These are phyloP conservation scores for Centropus unirufus DNA, from an alignment of 2,113 vertebrate species.

Conservation along the genomic window DNA sequence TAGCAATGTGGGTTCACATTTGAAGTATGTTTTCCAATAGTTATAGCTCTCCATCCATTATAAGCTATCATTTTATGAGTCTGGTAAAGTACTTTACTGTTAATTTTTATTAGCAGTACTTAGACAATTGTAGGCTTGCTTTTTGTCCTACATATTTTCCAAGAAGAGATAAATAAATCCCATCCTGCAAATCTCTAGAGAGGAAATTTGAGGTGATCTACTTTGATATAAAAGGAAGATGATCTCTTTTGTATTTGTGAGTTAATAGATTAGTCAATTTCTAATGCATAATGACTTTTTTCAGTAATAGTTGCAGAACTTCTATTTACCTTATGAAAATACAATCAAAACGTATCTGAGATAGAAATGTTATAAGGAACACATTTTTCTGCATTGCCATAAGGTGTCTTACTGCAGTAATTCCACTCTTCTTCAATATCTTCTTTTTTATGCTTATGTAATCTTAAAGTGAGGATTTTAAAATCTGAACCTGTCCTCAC, in stretches of 20 bases:
- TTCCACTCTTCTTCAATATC: background rate
- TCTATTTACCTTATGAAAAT: background rate
- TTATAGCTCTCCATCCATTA: background rate
- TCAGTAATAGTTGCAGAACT: background rate
- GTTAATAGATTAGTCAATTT: background rate
- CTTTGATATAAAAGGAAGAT: background rate
- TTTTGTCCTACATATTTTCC: fast-evolving
- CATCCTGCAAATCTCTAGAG: background rate
- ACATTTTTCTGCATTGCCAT: background rate
- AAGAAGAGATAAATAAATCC: background rate
- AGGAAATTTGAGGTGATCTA: background rate
- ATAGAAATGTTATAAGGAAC: background rate
- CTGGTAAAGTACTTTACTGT: background rate
- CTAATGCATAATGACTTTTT: background rate
- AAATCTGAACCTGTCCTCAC: background rate
- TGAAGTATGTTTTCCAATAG: background rate
- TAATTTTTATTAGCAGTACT: background rate
- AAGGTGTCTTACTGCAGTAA: background rate
- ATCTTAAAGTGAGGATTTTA: background rate
- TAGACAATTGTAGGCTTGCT: background rate
- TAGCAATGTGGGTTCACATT: background rate
- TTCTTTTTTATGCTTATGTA: background rate
- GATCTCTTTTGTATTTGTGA: background rate
- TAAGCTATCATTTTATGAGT: background rate
- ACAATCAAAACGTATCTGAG: fast-evolving